A percentile compares a stretch with the other conserved stretches of the same genome.
These are phyloP conservation scores for Eueides isabella DNA, from an alignment of 1,140 invertebrate species.

Conservation along the genomic window DNA sequence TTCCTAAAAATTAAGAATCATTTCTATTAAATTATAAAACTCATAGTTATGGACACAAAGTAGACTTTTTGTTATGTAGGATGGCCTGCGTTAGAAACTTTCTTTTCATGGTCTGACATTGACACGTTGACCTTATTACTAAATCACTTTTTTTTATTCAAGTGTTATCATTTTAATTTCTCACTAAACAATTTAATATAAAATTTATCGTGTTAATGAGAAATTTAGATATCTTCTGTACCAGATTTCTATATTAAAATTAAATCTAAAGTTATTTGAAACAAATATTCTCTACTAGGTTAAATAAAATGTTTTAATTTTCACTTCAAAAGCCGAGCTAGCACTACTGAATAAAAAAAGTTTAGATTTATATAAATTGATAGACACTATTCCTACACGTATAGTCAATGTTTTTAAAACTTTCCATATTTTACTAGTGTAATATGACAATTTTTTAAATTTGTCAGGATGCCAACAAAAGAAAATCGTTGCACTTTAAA, in stretches of 20 bases:
- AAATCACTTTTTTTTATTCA: background rate
- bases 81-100: constrained; percentile 40
- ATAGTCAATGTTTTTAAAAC: no score
- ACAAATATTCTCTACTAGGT: no score
- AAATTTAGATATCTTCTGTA: background rate
- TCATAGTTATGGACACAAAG: background rate
- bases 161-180: background rate
- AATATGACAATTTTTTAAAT: no score
- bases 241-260: background rate
- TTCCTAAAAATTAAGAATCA: background rate
- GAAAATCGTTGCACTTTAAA: no score
- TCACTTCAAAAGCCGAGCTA: no score
- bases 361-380: no score
- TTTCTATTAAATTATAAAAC: background rate
- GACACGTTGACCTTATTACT: constrained; percentile 60
- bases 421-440: no score
- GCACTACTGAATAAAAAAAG: no score
- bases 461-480: no score
- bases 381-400: no score
- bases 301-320: no score
- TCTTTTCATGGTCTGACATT: constrained; percentile 57
- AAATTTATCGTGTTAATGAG: background rate
- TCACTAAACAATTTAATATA: background rate
- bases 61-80: constrained; percentile 7
- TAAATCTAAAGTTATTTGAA: no score